A percentile compares a stretch with the other conserved stretches of the same genome.
Conservation (phyloP, 2,888 invertebrate species). For the Ferdinandea cuprea region DNA sequence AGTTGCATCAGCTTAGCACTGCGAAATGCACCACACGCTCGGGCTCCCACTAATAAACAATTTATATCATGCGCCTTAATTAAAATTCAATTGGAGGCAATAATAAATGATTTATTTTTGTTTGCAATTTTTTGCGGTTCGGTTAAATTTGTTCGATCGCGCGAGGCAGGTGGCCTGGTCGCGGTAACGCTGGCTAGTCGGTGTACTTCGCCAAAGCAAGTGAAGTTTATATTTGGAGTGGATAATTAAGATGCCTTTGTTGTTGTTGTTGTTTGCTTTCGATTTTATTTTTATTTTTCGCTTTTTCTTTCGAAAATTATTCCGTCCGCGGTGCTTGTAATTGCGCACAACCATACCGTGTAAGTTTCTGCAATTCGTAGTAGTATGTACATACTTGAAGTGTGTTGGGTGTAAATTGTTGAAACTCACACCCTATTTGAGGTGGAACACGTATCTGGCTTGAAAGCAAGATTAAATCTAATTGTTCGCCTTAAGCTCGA, state of each 20-base stretch:
- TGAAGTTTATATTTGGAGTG: constrained; percentile 60
- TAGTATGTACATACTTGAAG: constrained; percentile 52
- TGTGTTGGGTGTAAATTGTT: constrained; percentile 62
- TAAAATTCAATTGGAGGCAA: constrained; percentile 72
- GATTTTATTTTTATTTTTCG: constrained; percentile 24
- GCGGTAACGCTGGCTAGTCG: no score
- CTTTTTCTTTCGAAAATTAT: constrained; percentile 44
- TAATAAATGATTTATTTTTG: constrained; percentile 29
- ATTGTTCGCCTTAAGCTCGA: constrained; percentile 5
- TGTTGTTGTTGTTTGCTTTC: constrained; percentile 48
- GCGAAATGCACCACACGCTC: constrained; percentile 37
- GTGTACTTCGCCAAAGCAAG: constrained; percentile 35
- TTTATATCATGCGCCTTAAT: constrained; percentile 61
- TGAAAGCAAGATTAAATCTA: constrained; percentile 51
- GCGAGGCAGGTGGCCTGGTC: constrained; percentile 47
- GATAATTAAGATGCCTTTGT: constrained; percentile 67
- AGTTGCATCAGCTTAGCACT: constrained; percentile 4
- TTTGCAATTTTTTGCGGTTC: constrained; percentile 28
- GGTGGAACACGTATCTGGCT: not conserved
- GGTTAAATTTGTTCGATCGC: constrained; percentile 39
- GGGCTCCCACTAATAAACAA: constrained; percentile 37
- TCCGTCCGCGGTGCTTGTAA: constrained; percentile 43
- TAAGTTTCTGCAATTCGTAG: constrained; percentile 29
- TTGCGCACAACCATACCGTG: constrained; percentile 14
- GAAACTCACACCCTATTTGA: constrained; percentile 53